Evolutionary conservation across 2,797 vertebrate species (phyloP).

Genomic region (Psittacula derbiana): DNA sequence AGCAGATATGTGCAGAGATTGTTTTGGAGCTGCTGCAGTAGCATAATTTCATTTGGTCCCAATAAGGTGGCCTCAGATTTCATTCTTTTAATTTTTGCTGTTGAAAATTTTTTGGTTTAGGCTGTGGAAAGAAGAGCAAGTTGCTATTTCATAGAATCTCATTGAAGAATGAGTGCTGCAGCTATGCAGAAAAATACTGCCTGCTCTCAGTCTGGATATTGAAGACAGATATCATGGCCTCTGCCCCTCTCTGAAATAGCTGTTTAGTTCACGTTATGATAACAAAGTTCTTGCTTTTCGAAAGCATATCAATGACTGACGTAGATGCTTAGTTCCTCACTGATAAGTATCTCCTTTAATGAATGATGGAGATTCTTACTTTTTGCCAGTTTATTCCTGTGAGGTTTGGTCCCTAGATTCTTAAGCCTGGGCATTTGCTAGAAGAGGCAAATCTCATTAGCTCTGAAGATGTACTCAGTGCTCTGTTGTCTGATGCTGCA

Average conservation of each 20-base stretch:
- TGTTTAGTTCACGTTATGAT: neutral
- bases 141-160: neutral
- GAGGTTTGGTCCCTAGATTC: neutral
- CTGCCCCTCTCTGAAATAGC: neutral
- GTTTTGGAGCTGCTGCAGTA: conserved; percentile 26
- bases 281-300: neutral
- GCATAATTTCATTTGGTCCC: conserved; percentile 33
- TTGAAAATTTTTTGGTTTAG: neutral
- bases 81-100: conserved; percentile 22
- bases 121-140: neutral
- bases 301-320: neutral
- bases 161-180: neutral
- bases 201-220: neutral
- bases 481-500: neutral
- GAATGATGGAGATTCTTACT: neutral
- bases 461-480: neutral
- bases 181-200: neutral
- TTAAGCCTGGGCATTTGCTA: neutral
- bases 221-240: neutral
- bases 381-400: neutral
- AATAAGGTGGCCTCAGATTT: conserved; percentile 21
- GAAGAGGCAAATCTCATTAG: conserved; percentile 20
- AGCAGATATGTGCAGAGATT: conserved; percentile 22
- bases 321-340: neutral
- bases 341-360: neutral